Conservation (phyloP, 1,140 invertebrate species). For the Drosophila tropicalis region DNA sequence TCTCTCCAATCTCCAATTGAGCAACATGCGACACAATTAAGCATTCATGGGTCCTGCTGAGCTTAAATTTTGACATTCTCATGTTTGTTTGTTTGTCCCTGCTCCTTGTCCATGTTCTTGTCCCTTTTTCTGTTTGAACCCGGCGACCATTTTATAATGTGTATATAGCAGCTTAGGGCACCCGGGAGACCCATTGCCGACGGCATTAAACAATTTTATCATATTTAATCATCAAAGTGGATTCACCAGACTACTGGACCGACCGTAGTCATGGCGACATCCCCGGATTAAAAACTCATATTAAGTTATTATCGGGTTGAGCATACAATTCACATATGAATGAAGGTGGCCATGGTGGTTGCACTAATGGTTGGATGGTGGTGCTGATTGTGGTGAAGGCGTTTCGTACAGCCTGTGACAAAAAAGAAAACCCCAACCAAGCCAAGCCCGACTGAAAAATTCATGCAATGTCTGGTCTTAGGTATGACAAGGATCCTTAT, state of each 20-base stretch:
- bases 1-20: not conserved
- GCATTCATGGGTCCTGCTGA: constrained; percentile 70
- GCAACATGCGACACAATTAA: constrained; percentile 69
- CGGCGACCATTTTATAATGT: constrained; percentile 83
- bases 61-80: constrained; percentile 80
- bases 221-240: constrained; percentile 82
- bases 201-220: constrained; percentile 82
- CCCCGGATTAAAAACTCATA: constrained; percentile 81
- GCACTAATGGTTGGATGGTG: constrained; percentile 9
- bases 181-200: constrained; percentile 70
- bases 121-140: constrained; percentile 65
- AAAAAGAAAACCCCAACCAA: too few species aligned
- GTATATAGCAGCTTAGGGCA: constrained; percentile 82
- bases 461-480: constrained; percentile 38
- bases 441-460: constrained; percentile 31
- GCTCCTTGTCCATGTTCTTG: constrained; percentile 1
- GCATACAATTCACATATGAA: constrained; percentile 20
- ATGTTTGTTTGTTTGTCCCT: constrained; percentile 57
- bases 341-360: constrained; percentile 12
- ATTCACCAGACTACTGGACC: constrained; percentile 45
- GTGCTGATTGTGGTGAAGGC: constrained; percentile 15
- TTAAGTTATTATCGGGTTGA: constrained; percentile 82
- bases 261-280: constrained; percentile 36
- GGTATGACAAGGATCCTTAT: not conserved
- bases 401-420: not conserved